Base-by-base conservation (phyloP, 1,140 invertebrate species). In the Sitobion miscanthi region DNA sequence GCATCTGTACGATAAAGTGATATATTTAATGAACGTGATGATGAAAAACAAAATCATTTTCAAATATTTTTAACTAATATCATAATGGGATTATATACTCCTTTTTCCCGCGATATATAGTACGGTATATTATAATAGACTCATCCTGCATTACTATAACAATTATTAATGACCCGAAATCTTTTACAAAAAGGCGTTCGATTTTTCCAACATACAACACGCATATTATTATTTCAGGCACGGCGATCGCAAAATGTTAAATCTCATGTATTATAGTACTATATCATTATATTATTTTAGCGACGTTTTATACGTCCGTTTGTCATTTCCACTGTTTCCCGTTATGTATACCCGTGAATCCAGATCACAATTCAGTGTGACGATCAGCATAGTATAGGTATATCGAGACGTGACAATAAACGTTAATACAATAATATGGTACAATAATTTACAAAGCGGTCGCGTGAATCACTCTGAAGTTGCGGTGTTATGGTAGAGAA, bases 271-370 rank as follows among this genome's bases (percentile, higher is more conserved):
- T 62, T 14, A 30, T 8, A 52, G 20, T 52, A 9, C 1, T 30
- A n/a, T n/a, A 30, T 77, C n/a, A n/a, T n/a, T 69, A n/a, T 69
- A 69, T 69, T 77, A 77, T 77, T n/a, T n/a, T 4, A n/a, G 6
- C 7, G 14, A n/a, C 4, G 11, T 69, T 30, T 69, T 69, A 69
- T n/a, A 14, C 14, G 30, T n/a, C n/a, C n/a, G 30, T n/a, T 69
- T 69, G 62, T 77, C 62, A 77, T 77, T 77, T 77, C 14, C n/a
- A 77, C 62, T 77, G 62, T n/a, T 77, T 77, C 62, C 62, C 62
- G 62, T 77, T 77, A 77, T 77, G 17, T 77, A 77, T 77, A 77
- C 11, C 11, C 14, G 17, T 77, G 14, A 77, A 77, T 77, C n/a
- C n/a, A 77, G 62, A 77, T 77, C 62, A n/a, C 62, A 77, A 77